phyloP scores from a whole-genome alignment of 2,113 vertebrate species.

The Ochotona princeps region DNA sequence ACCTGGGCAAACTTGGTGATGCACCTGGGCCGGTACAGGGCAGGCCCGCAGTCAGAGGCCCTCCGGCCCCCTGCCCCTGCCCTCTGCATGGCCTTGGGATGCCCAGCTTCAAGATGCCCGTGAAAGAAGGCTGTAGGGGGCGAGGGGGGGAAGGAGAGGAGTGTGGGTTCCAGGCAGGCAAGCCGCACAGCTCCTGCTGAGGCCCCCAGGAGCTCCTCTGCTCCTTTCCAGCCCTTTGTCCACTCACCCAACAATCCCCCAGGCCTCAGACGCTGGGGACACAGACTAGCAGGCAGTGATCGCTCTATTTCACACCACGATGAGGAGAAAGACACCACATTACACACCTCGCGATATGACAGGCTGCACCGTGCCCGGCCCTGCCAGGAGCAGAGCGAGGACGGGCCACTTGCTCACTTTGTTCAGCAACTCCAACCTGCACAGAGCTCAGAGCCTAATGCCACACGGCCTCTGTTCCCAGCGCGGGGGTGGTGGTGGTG shows the following conservation, averaged over 20 bases:
- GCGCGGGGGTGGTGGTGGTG: no score
- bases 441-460: no score
- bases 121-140: conserved; percentile 30
- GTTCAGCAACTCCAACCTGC: not conserved
- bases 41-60: conserved; percentile 59
- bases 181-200: not conserved
- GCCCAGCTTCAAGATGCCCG: not conserved
- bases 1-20: conserved; percentile 85
- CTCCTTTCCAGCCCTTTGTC: not conserved
- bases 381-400: not conserved
- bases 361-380: rapidly evolving
- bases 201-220: not conserved
- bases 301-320: not conserved
- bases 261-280: not conserved
- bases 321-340: no score
- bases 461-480: not conserved
- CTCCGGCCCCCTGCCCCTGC: conserved; percentile 80
- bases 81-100: conserved; percentile 84
- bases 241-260: no score
- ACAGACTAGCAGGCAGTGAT: not conserved
- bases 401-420: not conserved
- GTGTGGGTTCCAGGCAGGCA: not conserved
- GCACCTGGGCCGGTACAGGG: conserved; percentile 73
- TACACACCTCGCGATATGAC: not conserved
- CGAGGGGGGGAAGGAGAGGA: not conserved